Conservation (phyloP, 2,113 vertebrate species). For the Vidua macroura region DNA sequence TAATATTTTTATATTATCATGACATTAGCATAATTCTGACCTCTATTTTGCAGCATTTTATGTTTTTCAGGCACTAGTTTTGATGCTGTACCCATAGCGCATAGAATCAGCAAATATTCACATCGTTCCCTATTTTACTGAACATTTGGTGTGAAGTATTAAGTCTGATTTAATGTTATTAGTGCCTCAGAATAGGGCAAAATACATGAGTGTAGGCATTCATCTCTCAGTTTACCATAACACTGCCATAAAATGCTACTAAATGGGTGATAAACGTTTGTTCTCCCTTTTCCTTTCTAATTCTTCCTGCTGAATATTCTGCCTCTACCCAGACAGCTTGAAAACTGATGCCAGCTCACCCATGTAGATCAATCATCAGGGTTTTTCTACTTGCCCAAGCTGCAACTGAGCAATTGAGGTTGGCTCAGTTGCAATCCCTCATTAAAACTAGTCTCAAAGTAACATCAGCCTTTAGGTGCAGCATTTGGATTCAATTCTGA, state of each 20-base stretch:
- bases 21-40: slow-evolving; percentile 77
- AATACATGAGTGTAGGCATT: slow-evolving; percentile 74
- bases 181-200: slow-evolving; percentile 69
- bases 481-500: slow-evolving; percentile 58
- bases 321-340: slow-evolving; percentile 60
- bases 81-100: slow-evolving; percentile 6
- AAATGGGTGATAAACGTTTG: slow-evolving; percentile 76
- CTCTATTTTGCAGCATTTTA: slow-evolving; percentile 73
- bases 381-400: slow-evolving; percentile 65
- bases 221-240: slow-evolving; percentile 76
- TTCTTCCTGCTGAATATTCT: slow-evolving; percentile 72
- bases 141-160: slow-evolving; percentile 76
- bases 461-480: slow-evolving; percentile 62
- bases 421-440: slow-evolving; percentile 68
- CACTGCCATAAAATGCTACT: slow-evolving; percentile 70
- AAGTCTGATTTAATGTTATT: slow-evolving; percentile 80
- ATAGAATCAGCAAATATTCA: slow-evolving; percentile 74
- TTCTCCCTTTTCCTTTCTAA: slow-evolving; percentile 66
- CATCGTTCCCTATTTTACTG: slow-evolving; percentile 67
- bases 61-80: slow-evolving; percentile 69
- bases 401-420: slow-evolving; percentile 62
- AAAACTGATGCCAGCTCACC: slow-evolving; percentile 61
- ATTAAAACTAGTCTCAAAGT: slow-evolving; percentile 75
- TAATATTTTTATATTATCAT: slow-evolving; percentile 77
- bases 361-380: slow-evolving; percentile 66